Evolutionary conservation across 2,113 vertebrate genomes (phyloP).

Genomic region (Shinisaurus crocodilurus): DNA sequence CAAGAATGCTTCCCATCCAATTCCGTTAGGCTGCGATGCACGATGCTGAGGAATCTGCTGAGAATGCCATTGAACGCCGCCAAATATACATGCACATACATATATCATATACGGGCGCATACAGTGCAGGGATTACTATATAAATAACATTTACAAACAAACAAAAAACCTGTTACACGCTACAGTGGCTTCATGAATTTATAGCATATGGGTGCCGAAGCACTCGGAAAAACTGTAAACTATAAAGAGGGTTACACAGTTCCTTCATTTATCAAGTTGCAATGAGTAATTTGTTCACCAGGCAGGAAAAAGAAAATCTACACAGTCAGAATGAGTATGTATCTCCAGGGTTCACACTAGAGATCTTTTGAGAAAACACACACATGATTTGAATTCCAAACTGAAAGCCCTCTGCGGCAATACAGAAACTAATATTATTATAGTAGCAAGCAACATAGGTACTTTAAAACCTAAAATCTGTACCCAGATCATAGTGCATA

Average conservation of each 20-base stretch:
- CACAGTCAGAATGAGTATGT: slow-evolving; percentile 65
- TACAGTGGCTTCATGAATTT: slow-evolving; percentile 69
- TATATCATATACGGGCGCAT: slow-evolving; percentile 4
- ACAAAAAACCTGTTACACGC: slow-evolving; percentile 60
- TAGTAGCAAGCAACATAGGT: not conserved
- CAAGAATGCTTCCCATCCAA: slow-evolving; percentile 53
- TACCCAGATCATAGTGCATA: slow-evolving; percentile 46
- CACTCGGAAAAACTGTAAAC: slow-evolving; percentile 64
- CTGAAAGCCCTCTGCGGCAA: slow-evolving; percentile 46
- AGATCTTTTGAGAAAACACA: slow-evolving; percentile 73
- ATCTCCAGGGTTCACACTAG: slow-evolving; percentile 71
- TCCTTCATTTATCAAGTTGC: slow-evolving; percentile 73
- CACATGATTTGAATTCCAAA: slow-evolving; percentile 76
- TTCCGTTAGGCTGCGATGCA: slow-evolving; percentile 42
- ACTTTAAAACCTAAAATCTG: not conserved
- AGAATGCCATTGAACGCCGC: slow-evolving; percentile 19
- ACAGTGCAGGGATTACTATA: slow-evolving; percentile 63
- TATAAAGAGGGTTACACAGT: slow-evolving; percentile 60
- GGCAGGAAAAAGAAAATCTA: slow-evolving; percentile 67
- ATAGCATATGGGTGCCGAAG: slow-evolving; percentile 63
- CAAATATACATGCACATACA: slow-evolving; percentile 27
- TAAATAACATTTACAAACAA: slow-evolving; percentile 60
- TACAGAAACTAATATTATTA: slow-evolving; percentile 58
- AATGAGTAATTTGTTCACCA: slow-evolving; percentile 72
- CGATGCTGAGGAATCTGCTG: slow-evolving; percentile 29